These are phyloP conservation scores for Drosophila emarginata DNA, from an alignment of 2,888 invertebrate species.

Conservation along the genomic window DNA sequence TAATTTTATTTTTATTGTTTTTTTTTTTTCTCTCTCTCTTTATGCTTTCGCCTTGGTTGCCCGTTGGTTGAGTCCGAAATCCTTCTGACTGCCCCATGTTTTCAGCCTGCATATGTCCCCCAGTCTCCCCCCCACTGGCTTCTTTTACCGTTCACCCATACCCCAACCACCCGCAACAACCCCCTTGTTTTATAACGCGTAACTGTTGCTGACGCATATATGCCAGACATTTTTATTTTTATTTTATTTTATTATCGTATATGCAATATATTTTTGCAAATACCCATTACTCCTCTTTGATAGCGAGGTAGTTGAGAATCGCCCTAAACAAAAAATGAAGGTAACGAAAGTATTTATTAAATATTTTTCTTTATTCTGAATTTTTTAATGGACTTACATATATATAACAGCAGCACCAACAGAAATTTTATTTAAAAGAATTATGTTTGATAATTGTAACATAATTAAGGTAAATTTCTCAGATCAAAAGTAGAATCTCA, in stretches of 20 bases:
- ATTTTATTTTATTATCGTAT: constrained; percentile 56
- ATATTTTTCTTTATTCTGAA: no score
- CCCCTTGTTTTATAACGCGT: constrained; percentile 56
- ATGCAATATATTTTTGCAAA: constrained; percentile 37
- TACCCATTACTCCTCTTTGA: constrained; percentile 13
- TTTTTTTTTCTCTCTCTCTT: constrained; percentile 9
- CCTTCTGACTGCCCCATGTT: constrained; percentile 3
- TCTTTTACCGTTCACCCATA: neutral
- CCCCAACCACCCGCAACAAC: constrained; percentile 31
- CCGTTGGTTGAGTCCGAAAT: constrained; percentile 18
- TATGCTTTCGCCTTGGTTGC: constrained; percentile 11
- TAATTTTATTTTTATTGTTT: constrained; percentile 70
- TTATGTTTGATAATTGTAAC: no score
- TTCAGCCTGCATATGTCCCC: no score
- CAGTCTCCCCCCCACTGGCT: no score
- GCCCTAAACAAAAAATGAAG: neutral
- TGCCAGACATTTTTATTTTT: constrained; percentile 61
- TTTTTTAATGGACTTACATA: no score
- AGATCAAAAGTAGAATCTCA: no score
- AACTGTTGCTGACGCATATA: constrained; percentile 75
- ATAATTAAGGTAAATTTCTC: no score
- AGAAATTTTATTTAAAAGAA: no score
- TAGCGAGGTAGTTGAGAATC: neutral
- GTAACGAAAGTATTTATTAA: neutral
- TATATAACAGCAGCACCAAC: no score